Evolutionary conservation across 1,140 invertebrate genomes (phyloP).

Genomic region (Polyergus mexicanus): DNA sequence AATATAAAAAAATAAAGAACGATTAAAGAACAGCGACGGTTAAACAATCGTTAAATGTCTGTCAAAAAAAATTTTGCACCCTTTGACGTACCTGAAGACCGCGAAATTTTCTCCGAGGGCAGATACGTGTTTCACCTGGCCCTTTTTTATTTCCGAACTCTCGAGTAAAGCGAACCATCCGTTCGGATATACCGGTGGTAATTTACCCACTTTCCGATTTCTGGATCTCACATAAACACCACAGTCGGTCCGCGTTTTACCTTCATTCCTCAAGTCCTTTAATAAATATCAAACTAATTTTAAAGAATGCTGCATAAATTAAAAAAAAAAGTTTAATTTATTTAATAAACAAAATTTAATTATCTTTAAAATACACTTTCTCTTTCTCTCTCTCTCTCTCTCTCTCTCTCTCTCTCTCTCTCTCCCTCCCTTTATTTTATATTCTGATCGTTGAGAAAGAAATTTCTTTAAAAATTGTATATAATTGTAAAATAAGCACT

Average conservation of each 20-base stretch:
- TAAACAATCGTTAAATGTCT: too few species aligned
- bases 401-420: not conserved
- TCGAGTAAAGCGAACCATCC: conserved; percentile 95
- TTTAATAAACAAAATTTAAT: not conserved
- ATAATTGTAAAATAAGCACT: too few species aligned
- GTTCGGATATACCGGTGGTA: conserved; percentile 95
- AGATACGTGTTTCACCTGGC: conserved; percentile 89
- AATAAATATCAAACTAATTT: conserved; percentile 40
- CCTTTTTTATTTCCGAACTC: conserved; percentile 88
- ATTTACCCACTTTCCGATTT: conserved; percentile 87
- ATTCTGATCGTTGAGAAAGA: too few species aligned
- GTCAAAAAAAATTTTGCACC: not conserved
- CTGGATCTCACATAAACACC: conserved; percentile 67
- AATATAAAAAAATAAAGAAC: too few species aligned
- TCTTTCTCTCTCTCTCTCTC: not conserved
- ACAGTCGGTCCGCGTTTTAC: conserved; percentile 10
- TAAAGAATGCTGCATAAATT: not conserved
- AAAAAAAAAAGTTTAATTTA: not conserved
- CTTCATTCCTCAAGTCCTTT: conserved; percentile 73
- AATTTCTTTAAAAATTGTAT: too few species aligned
- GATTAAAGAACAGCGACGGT: not conserved
- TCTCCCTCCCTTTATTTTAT: not conserved
- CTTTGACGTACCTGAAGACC: conserved; percentile 88
- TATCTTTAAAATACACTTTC: not conserved
- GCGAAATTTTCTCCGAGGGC: conserved; percentile 93